These are phyloP conservation scores for Tetranychus truncatus DNA, from an alignment of 2,888 invertebrate species.

Conservation along the genomic window DNA sequence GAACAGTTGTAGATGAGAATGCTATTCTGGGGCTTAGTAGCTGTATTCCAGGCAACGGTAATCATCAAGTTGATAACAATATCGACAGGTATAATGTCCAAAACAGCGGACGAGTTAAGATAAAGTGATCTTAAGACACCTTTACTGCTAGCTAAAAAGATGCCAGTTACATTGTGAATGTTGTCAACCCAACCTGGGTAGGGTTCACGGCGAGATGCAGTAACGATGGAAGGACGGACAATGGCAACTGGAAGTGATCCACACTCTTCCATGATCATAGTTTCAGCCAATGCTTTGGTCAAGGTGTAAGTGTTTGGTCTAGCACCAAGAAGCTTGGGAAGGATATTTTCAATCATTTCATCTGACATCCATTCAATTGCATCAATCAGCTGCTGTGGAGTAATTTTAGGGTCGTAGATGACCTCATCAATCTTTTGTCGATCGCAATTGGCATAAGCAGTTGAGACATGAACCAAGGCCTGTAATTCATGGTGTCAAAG, in stretches of 20 bases:
- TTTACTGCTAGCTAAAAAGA: constrained; percentile 37
- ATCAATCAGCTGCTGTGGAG: constrained; percentile 26
- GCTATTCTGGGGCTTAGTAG: constrained; percentile 27
- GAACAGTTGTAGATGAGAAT: constrained; percentile 76
- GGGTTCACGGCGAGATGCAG: constrained; percentile 49
- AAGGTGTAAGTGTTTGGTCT: constrained; percentile 82
- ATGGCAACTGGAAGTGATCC: constrained; percentile 55
- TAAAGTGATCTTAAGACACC: constrained; percentile 35
- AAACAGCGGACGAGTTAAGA: constrained; percentile 32
- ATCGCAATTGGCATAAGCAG: constrained; percentile 48
- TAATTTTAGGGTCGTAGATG: constrained; percentile 34
- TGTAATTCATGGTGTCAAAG: neutral
- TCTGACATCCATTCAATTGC: constrained; percentile 24
- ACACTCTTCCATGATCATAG: constrained; percentile 53
- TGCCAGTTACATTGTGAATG: constrained; percentile 69
- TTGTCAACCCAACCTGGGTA: constrained; percentile 61
- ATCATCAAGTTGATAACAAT: constrained; percentile 32
- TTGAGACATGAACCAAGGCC: constrained; percentile 49
- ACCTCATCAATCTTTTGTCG: constrained; percentile 33
- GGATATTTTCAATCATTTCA: constrained; percentile 18
- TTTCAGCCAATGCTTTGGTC: constrained; percentile 69
- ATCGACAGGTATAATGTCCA: constrained; percentile 36
- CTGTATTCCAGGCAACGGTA: constrained; percentile 33
- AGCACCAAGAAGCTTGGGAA: constrained; percentile 37
- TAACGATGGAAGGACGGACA: constrained; percentile 68